phyloP scores from a whole-genome alignment of 2,113 vertebrate species.

The Pluvialis apricaria region DNA sequence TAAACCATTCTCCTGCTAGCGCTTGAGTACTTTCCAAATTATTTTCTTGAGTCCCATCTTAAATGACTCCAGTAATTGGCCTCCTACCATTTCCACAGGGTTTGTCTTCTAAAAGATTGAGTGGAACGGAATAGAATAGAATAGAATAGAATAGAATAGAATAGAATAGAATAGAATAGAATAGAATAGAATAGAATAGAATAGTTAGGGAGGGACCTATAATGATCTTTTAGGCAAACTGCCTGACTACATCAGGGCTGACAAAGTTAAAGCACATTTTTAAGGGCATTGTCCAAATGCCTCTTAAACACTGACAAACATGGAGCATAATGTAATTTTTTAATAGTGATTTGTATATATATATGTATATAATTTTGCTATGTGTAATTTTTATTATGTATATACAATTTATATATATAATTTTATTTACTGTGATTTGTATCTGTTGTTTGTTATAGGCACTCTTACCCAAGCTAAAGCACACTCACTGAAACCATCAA shows the following conservation, averaged over 20 bases:
- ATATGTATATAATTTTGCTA: background rate
- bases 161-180: background rate
- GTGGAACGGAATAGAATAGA: fast-evolving
- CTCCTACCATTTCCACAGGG: background rate
- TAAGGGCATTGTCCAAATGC: background rate
- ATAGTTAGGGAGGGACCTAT: background rate
- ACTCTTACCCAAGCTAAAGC: background rate
- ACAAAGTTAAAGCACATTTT: background rate
- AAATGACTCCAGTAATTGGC: background rate
- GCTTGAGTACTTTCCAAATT: background rate
- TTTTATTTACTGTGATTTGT: background rate
- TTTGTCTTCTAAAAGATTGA: background rate
- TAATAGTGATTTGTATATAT: background rate
- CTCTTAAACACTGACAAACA: background rate
- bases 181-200: background rate
- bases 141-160: too few relatives aligned
- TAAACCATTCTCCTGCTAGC: background rate
- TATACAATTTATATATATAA: background rate
- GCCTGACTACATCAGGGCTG: background rate
- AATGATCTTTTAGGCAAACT: background rate
- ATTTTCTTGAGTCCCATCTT: background rate
- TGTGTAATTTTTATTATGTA: background rate
- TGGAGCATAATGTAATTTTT: background rate
- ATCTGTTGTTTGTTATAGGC: background rate
- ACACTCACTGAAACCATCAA: background rate